These are phyloP conservation scores for Encarsia formosa DNA, from an alignment of 2,888 invertebrate genomes.

Conservation along the genomic window DNA sequence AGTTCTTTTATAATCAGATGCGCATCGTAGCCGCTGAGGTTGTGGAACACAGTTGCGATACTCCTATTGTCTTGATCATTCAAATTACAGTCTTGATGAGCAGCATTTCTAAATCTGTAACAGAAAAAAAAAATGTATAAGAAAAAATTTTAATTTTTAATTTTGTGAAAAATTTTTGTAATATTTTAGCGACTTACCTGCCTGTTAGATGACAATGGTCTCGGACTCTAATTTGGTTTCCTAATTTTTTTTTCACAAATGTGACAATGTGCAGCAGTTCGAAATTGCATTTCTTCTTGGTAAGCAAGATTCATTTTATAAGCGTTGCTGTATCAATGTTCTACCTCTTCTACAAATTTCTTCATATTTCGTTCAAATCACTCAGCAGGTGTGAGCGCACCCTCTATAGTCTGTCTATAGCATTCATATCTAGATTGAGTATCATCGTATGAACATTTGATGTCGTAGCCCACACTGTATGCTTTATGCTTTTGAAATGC, in stretches of 20 bases:
- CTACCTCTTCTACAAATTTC: neutral
- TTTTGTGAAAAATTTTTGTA: too few relatives aligned
- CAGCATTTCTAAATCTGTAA: neutral
- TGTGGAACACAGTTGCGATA: neutral
- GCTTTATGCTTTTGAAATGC: neutral
- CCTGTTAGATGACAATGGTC: neutral
- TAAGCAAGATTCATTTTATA: neutral
- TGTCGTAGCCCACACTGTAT: neutral
- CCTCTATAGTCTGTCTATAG: neutral
- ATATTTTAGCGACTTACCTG: too few relatives aligned
- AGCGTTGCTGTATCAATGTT: neutral
- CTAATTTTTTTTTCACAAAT: constrained; percentile 10
- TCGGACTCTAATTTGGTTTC: neutral
- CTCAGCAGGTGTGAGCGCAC: neutral
- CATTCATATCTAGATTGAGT: neutral
- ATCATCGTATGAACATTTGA: neutral
- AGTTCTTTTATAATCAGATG: neutral
- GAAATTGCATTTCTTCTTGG: neutral
- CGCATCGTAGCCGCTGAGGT: neutral
- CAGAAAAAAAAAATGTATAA: too few relatives aligned
- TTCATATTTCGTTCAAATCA: neutral
- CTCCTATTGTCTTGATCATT: neutral
- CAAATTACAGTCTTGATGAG: neutral
- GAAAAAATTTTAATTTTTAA: too few relatives aligned
- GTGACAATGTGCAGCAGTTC: constrained; percentile 7